Base-by-base conservation (phyloP, 2,888 invertebrate genomes). In the Diarsia rubi region DNA sequence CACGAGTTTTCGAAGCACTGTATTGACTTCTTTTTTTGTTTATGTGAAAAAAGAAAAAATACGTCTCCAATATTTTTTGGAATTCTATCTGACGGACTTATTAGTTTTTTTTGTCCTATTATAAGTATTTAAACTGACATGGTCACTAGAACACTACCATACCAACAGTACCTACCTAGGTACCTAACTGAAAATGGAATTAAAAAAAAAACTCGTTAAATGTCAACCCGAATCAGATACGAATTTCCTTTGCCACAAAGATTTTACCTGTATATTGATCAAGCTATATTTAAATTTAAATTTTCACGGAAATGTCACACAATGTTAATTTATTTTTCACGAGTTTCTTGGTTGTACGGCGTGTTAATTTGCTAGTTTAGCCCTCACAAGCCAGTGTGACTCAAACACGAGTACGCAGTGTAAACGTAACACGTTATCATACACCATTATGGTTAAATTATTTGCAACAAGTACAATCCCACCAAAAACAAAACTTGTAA, bases 341-440 rank as follows among this genome's bases (percentile, higher is more conserved):
- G 14, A 27, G 45, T 47, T 64, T 31, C 42, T 59, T 9, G 16
- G 14, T 27, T 57, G 14, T 62, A 14, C 27, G 52, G 57, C 5
- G 49, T 73, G 44, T 64, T 74, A 64, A 78, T 74, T 67, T 64
- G 16, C 63, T 62, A 57, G 6, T 19, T 66, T 49, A 70, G 63
- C 45, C 52, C 49, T 21, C 4, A n/a, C 14, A 42, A 69, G 52
- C 37, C 27, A n/a, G 45, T 3, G 44, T 12, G 14, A n/a, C n/a
- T n/a, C 44, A 12, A 45, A 2, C 44, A 45, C 3, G 44, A 14
- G 8, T 27, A 16, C 16, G 16, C 27, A 27, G 27, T 57, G 16
- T 57, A 54, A 14, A 24, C 6, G 24, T 57, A 27, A 57, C n/a
- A 57, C 27, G 16, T 24, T 54, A 11, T n/a, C 14, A 5, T 54